Evolutionary conservation across 37 sponge, comb jelly and placozoan genomes (phyloP).

Genomic region (Agelas oroides): DNA sequence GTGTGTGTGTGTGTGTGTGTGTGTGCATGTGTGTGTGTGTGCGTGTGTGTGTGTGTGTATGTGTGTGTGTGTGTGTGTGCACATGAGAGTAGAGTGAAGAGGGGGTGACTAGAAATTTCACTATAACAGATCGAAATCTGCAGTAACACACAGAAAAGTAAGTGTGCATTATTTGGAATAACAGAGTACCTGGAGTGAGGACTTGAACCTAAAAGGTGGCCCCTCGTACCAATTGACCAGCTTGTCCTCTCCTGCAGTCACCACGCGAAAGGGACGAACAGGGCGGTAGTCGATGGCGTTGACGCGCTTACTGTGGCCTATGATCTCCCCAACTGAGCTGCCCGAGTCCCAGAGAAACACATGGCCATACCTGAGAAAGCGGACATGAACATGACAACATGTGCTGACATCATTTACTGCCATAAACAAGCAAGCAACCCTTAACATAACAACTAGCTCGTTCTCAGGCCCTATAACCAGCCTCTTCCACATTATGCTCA

Average conservation of each 20-base stretch:
- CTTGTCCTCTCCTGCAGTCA: conserved; percentile 91
- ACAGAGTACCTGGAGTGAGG: conserved; percentile 33
- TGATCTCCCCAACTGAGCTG: conserved; percentile 84
- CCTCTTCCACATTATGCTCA: no score
- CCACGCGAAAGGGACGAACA: conserved; percentile 87
- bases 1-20: background rate
- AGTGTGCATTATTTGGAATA: no score
- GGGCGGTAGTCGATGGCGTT: conserved; percentile 88
- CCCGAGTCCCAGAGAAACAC: conserved; percentile 99
- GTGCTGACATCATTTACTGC: background rate
- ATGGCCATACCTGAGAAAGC: conserved; percentile 71
- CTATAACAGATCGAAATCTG: no score
- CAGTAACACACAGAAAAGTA: no score
- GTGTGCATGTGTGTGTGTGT: background rate
- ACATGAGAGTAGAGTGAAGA: background rate
- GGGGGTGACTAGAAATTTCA: no score
- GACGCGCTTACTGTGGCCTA: conserved; percentile 84
- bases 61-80: background rate
- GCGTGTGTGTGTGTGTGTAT: background rate
- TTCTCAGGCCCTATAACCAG: no score
- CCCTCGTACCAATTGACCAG: conserved; percentile 78
- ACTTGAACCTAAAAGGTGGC: conserved; percentile 93
- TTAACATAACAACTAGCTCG: no score
- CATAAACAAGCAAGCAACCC: no score
- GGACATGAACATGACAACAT: background rate